Evolutionary conservation across 2,113 vertebrate species (phyloP), one percentile per base, ranked within the genome.

Genomic region (Capra hircus): DNA sequence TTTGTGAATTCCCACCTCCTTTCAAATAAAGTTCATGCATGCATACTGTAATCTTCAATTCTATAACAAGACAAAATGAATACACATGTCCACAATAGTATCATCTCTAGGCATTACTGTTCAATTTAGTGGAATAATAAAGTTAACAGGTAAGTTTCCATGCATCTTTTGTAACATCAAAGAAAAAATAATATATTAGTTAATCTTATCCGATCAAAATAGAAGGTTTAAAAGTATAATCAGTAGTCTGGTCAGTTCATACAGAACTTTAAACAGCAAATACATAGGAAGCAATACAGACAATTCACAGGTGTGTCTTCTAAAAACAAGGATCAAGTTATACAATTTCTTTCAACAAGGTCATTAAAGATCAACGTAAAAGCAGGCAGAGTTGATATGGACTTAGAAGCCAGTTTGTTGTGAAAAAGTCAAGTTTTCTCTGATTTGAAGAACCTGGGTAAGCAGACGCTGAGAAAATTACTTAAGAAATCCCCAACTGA

Each of bases 1-100:
- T 10, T 2, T 96, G 67, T 99, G 97, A 98, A 17, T 13, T 62
- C 13, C 17, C 28, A 15, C 27, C 3, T 5, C 40, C n/a, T 43
- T 55, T 48, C 57, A 16, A 30, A 77, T 5, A 45, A 57, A 45
- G 25, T 55, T 14, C 21, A 5, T 3, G 30, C 28, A 27, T 1
- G 27, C 21, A 19, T 2, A 28, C 1, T 36, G 21, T 33, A 21
- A 36, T 43, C 82, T 28, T 30, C 74, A 90, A 21, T 40, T 36
- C 52, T n/a, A 52, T 6, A 19, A 16, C 1, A 8, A 93, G n/a
- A 89, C 9, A 11, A 23, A 60, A 52, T 13, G 14, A 86, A 57
- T 77, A 77, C 23, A 82, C 7, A 4, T 13, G 5, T 4, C 59
- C 11, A 11, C 16, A 6, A 62, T 33, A 36, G 3, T 3, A 52